These are phyloP conservation scores for Pandemis cinnamomeana DNA, from an alignment of 2,888 invertebrate genomes.

Conservation along the genomic window DNA sequence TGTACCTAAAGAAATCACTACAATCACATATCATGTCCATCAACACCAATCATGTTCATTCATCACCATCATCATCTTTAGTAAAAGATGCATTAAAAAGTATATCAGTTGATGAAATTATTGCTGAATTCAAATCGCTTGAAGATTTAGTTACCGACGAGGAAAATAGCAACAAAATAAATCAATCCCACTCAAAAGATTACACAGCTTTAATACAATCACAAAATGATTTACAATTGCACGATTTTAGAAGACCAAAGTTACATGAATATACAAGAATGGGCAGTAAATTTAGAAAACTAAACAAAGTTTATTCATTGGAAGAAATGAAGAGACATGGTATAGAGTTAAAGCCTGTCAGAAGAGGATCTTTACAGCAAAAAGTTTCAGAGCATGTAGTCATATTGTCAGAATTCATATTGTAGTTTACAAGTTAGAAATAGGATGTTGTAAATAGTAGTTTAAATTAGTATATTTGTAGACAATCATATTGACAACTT, in stretches of 20 bases:
- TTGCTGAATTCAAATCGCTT: constrained; percentile 68
- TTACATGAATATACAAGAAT: constrained; percentile 53
- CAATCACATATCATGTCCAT: constrained; percentile 62
- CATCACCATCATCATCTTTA: constrained; percentile 47
- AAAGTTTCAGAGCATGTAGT: constrained; percentile 56
- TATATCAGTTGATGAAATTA: constrained; percentile 60
- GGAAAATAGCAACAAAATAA: constrained; percentile 46
- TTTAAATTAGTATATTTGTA: not conserved
- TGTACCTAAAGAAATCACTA: constrained; percentile 63
- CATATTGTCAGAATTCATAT: constrained; percentile 71
- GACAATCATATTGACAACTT: not conserved
- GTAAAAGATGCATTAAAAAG: constrained; percentile 48
- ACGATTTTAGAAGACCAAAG: constrained; percentile 69
- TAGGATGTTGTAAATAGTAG: constrained; percentile 44
- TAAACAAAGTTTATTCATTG: constrained; percentile 64
- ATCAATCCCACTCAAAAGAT: constrained; percentile 33
- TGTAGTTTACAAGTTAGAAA: constrained; percentile 54
- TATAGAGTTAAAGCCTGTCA: constrained; percentile 54
- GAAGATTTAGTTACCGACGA: constrained; percentile 53
- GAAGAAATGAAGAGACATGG: constrained; percentile 66
- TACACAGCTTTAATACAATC: constrained; percentile 43
- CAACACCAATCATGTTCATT: constrained; percentile 55
- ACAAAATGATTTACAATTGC: constrained; percentile 56
- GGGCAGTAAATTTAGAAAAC: constrained; percentile 55
- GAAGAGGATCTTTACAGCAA: constrained; percentile 49